These are phyloP conservation scores for Acromyrmex echinatior DNA, from an alignment of 1,140 invertebrate genomes.

Conservation along the genomic window DNA sequence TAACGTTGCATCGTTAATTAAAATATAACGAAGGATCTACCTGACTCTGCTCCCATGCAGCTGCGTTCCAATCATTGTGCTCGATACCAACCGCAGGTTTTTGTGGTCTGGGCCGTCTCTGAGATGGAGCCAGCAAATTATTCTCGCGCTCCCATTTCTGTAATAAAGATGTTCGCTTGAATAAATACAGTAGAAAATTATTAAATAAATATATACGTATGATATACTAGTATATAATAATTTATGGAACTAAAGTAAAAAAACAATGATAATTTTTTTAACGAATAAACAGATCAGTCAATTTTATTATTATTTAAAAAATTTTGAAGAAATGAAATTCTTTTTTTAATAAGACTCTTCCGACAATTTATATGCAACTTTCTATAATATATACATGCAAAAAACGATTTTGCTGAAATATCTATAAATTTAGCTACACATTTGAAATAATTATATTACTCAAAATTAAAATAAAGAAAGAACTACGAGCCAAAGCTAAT, in stretches of 20 bases:
- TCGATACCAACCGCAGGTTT: constrained; percentile 87
- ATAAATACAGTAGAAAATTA: background rate
- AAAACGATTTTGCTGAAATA: too few relatives aligned
- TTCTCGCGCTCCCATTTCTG: constrained; percentile 92
- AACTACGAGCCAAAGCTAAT: too few relatives aligned
- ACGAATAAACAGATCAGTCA: too few relatives aligned
- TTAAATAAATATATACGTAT: background rate
- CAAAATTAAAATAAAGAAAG: too few relatives aligned
- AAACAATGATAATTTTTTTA: constrained; percentile 14
- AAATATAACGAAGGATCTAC: constrained; percentile 76
- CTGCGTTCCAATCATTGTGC: constrained; percentile 87
- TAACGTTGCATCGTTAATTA: constrained; percentile 6
- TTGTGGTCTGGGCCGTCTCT: constrained; percentile 87
- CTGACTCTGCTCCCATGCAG: constrained; percentile 88
- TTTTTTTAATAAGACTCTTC: background rate
- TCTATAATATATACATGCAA: background rate
- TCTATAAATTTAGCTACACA: too few relatives aligned
- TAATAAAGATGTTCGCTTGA: constrained; percentile 59
- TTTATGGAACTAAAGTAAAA: background rate
- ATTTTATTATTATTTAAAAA: background rate
- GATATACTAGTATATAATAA: background rate
- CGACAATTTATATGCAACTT: background rate
- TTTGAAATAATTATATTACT: too few relatives aligned
- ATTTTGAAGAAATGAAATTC: background rate
- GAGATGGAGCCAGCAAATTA: constrained; percentile 87